Evolutionary conservation across 2,797 vertebrate species (phyloP), one percentile per base, ranked within the genome.

Genomic region (Chiroxiphia lanceolata): DNA sequence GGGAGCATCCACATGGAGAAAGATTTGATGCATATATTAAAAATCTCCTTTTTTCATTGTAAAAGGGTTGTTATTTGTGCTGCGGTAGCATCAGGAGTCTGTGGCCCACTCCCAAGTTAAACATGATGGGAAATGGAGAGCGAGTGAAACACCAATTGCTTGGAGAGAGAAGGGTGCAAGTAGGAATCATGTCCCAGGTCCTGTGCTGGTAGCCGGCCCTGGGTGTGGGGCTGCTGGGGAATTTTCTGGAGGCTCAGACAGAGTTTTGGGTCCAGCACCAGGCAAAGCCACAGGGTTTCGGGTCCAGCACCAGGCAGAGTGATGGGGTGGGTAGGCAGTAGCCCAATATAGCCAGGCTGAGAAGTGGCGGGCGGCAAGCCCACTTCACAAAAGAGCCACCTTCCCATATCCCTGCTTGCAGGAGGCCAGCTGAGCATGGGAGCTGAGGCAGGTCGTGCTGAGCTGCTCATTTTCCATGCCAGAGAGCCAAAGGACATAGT

Each of bases 271-370:
- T 40, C 78, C 57, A 48, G 61, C 44, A 67, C 2, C 1, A 6
- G 27, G 65, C 47, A 89, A 40, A 40, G 38, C 38, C 38, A 34
- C 0, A 1, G 40, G 12, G 36, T 59, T 81, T 68, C 38, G 60
- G 61, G 57, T 40, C 42, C 54, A 50, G 54, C 50, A 64, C 2
- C 1, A 6, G 26, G 68, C 45, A 88, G 44, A 77, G 72, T 23
- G 29, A 36, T 50, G n/a, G 22, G 26, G 57, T 2, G 3, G 38
- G 26, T 4, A 2, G 53, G 54, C 61, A 65, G 45, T 51, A 60
- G 42, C 22, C 44, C 38, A 2, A 0, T 7, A 19, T 1, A 19
- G 48, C 44, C 0, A 0, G 63, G 64, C 36, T 76, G 40, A 47
- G 44, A 82, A 71, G 61, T 8, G 1, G 34, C 4, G 33, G 60